Conservation (phyloP, 2,113 vertebrate species). For the Bambusicola thoracicus region DNA sequence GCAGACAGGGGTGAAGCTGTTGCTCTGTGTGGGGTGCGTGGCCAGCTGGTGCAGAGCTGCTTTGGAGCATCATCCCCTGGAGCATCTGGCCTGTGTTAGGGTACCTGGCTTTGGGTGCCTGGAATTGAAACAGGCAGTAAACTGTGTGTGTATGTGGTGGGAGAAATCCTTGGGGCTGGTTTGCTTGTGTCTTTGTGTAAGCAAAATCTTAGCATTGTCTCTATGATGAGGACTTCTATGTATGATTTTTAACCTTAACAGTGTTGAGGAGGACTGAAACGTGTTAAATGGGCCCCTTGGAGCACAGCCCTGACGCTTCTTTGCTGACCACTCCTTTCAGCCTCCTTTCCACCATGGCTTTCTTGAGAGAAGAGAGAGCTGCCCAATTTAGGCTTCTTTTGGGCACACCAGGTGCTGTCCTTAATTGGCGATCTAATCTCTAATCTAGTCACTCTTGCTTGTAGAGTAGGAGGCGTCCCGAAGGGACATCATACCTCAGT, state of each 20-base stretch:
- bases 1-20: neutral
- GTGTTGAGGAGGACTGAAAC: neutral
- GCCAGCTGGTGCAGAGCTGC: neutral
- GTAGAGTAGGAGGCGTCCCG: neutral
- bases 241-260: neutral
- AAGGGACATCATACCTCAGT: neutral
- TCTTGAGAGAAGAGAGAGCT: neutral
- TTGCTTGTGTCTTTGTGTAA: neutral
- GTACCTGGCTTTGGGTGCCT: neutral
- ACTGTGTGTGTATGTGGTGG: neutral
- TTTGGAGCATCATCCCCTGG: accelerated
- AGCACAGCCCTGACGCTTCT: neutral
- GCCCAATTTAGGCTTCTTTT: slow-evolving; percentile 42
- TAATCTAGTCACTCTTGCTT: slow-evolving; percentile 33
- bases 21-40: accelerated
- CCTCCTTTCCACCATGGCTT: neutral
- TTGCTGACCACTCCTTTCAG: neutral
- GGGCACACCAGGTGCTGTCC: slow-evolving; percentile 33
- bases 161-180: neutral
- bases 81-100: neutral
- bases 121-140: neutral
- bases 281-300: neutral
- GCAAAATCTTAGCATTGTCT: neutral
- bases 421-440: slow-evolving; percentile 53
- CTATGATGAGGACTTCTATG: accelerated